Evolutionary conservation across 1,140 invertebrate genomes (phyloP).

Genomic region (Ceratina australensis): DNA sequence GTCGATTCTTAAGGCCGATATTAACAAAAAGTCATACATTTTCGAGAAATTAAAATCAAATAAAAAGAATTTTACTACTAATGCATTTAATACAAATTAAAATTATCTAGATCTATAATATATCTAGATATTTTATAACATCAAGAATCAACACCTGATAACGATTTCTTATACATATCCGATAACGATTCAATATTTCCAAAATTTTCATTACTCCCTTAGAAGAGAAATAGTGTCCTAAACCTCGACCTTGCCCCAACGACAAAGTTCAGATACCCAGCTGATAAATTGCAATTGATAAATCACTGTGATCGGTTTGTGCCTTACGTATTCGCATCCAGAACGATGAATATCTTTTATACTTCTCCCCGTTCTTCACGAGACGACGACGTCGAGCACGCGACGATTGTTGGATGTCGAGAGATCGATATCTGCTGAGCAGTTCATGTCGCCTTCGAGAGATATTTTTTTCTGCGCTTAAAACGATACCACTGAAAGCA

Average conservation of each 20-base stretch:
- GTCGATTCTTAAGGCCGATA: too few relatives aligned
- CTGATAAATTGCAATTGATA: background rate
- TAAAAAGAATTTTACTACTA: too few relatives aligned
- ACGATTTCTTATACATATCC: background rate
- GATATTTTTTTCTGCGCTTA: constrained; percentile 10
- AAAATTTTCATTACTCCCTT: background rate
- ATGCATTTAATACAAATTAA: too few relatives aligned
- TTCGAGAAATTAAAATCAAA: too few relatives aligned
- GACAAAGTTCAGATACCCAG: background rate
- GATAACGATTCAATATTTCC: too few relatives aligned
- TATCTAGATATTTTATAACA: too few relatives aligned
- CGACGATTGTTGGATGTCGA: constrained; percentile 40
- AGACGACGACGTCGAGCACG: constrained; percentile 42
- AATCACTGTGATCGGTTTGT: background rate
- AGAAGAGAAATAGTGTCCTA: background rate
- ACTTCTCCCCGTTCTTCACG: constrained; percentile 1
- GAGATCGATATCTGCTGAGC: constrained; percentile 51
- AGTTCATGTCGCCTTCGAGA: constrained; percentile 50
- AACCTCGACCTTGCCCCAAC: background rate
- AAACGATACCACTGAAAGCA: constrained; percentile 13
- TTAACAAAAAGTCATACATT: too few relatives aligned
- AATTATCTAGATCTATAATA: too few relatives aligned
- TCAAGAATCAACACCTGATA: background rate
- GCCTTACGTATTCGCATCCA: background rate
- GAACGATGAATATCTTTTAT: background rate